These are phyloP conservation scores for Tamandua tetradactyla DNA, from an alignment of 2,797 vertebrate genomes.

Conservation along the genomic window DNA sequence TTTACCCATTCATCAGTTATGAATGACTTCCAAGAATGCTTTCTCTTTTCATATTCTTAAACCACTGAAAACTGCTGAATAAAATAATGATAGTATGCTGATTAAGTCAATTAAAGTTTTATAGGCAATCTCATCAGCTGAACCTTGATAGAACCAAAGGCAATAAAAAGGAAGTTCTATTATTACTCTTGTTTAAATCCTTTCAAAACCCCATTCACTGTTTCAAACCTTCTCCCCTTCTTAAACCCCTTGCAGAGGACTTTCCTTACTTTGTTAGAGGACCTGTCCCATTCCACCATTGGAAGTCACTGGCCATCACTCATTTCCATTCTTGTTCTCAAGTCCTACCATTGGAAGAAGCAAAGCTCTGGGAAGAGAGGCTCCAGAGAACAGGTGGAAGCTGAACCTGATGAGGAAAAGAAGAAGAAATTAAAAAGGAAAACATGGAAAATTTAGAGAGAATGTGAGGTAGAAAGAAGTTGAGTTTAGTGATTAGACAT, in stretches of 20 bases:
- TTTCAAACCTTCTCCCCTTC: background rate
- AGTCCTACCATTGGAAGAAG: background rate
- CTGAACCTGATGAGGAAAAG: background rate
- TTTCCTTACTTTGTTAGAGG: background rate
- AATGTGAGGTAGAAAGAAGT: background rate
- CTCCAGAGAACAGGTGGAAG: background rate
- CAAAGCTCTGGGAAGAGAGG: background rate
- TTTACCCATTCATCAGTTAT: background rate
- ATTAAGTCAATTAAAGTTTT: background rate
- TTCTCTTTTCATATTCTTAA: conserved; percentile 30
- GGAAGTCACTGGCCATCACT: background rate
- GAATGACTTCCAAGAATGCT: background rate
- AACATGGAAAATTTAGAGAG: background rate
- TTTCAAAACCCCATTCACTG: fast-evolving
- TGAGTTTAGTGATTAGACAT: background rate
- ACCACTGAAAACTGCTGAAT: background rate
- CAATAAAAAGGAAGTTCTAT: background rate
- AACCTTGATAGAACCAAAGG: background rate
- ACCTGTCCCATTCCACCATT: background rate
- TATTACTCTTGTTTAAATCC: background rate
- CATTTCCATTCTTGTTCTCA: background rate
- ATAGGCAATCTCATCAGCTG: background rate
- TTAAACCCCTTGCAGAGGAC: background rate
- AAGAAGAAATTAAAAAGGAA: background rate
- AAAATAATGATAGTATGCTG: background rate